phyloP scores from a whole-genome alignment of 1,140 invertebrate genomes.

The Atta texana region DNA sequence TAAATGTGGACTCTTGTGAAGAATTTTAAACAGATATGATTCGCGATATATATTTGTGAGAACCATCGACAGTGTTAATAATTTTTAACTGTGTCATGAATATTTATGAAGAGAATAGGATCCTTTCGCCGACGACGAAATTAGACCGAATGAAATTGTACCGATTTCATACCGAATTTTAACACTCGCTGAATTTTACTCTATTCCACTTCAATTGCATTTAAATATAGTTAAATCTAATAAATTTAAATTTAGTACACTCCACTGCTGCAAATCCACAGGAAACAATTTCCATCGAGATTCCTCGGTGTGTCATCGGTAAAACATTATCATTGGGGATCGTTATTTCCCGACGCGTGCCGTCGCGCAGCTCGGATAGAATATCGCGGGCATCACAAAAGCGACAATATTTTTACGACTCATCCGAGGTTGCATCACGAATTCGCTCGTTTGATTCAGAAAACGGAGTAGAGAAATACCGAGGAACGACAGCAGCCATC shows the following conservation, averaged over 20 bases:
- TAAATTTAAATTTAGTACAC: no score
- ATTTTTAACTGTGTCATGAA: not conserved
- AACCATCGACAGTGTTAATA: not conserved
- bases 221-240: constrained; percentile 17
- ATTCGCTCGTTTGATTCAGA: constrained; percentile 63
- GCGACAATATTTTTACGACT: constrained; percentile 77
- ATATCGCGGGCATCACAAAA: constrained; percentile 62
- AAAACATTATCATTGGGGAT: constrained; percentile 52
- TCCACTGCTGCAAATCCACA: not conserved
- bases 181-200: not conserved
- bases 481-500: constrained; percentile 6
- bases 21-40: constrained; percentile 16
- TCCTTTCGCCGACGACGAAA: not conserved
- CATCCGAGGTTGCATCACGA: constrained; percentile 81
- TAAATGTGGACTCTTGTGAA: not conserved
- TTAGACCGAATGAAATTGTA: not conserved
- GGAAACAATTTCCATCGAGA: constrained; percentile 29
- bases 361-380: constrained; percentile 52
- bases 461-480: constrained; percentile 56
- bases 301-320: constrained; percentile 53
- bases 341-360: constrained; percentile 56
- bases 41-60: not conserved
- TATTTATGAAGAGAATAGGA: not conserved
- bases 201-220: not conserved
- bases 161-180: not conserved